phyloP scores from a whole-genome alignment of 2,888 invertebrate species.

The Drosophila prolongata region DNA sequence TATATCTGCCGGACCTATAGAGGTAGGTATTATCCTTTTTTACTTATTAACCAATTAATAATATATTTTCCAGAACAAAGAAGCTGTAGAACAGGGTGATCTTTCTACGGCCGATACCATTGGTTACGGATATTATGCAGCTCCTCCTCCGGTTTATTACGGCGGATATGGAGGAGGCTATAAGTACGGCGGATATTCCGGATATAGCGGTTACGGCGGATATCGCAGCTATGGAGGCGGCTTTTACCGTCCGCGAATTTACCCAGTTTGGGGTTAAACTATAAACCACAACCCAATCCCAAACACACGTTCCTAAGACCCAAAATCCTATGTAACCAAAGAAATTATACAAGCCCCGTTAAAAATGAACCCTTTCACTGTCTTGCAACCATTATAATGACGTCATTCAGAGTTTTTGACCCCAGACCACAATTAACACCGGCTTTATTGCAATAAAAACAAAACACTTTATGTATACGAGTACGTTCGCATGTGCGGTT shows the following conservation, averaged over 20 bases:
- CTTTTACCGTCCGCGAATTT: slow-evolving; percentile 66
- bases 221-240: slow-evolving; percentile 56
- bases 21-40: slow-evolving; percentile 42
- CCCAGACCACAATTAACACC: slow-evolving; percentile 65
- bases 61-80: slow-evolving; percentile 2
- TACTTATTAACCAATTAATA: not conserved
- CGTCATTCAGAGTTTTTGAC: slow-evolving; percentile 71
- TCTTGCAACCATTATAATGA: slow-evolving; percentile 44
- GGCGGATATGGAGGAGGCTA: slow-evolving; percentile 61
- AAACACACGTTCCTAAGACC: slow-evolving; percentile 11
- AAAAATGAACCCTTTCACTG: slow-evolving; percentile 38
- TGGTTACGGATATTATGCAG: slow-evolving; percentile 63
- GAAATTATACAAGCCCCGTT: slow-evolving; percentile 37
- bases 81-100: slow-evolving; percentile 47
- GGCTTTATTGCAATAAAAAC: slow-evolving; percentile 35
- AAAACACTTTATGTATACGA: slow-evolving; percentile 26
- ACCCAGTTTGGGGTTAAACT: slow-evolving; percentile 62
- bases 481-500: slow-evolving; percentile 29
- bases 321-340: slow-evolving; percentile 16
- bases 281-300: not conserved
- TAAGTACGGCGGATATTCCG: slow-evolving; percentile 56
- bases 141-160: slow-evolving; percentile 51
- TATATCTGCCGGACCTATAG: slow-evolving; percentile 48
- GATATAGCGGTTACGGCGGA: slow-evolving; percentile 41
- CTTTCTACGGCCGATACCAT: slow-evolving; percentile 63